Percentiles rank a stretch among this genome's conserved stretches.
Conservation (phyloP, 2,797 vertebrate genomes). For the Hylomyscus alleni region DNA sequence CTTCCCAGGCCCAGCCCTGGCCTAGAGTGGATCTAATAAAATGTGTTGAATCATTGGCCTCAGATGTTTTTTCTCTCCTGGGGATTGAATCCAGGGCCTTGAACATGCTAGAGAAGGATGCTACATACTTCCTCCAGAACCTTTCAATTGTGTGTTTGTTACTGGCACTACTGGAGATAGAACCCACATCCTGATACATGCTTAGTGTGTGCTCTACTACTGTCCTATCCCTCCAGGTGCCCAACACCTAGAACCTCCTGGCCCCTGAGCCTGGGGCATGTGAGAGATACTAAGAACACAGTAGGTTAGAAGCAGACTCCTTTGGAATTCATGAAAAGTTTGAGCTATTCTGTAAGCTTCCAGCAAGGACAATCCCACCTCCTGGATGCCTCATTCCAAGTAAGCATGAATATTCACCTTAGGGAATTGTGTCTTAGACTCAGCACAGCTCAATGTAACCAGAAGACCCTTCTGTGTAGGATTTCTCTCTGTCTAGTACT, state of each 20-base stretch:
- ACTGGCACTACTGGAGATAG: background rate
- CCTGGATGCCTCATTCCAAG: background rate
- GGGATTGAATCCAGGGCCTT: background rate
- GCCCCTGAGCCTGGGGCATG: background rate
- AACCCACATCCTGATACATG: background rate
- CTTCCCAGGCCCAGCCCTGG: background rate
- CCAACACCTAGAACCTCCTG: background rate
- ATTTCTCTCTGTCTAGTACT: background rate
- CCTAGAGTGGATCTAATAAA: slow-evolving; percentile 73
- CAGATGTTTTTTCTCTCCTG: background rate
- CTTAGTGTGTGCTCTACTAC: background rate
- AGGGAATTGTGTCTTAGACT: background rate
- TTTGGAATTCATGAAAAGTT: background rate
- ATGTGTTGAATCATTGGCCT: background rate
- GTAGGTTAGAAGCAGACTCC: background rate
- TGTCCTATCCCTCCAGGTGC: background rate
- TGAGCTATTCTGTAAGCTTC: background rate
- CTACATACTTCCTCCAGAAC: background rate
- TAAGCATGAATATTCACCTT: background rate
- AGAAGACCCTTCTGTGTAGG: background rate
- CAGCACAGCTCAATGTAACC: background rate
- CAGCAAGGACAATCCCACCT: background rate
- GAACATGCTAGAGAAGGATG: background rate
- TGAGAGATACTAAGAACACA: background rate
- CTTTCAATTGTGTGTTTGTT: background rate